Conservation (phyloP, 2,797 vertebrate genomes). For the Gila robusta region DNA sequence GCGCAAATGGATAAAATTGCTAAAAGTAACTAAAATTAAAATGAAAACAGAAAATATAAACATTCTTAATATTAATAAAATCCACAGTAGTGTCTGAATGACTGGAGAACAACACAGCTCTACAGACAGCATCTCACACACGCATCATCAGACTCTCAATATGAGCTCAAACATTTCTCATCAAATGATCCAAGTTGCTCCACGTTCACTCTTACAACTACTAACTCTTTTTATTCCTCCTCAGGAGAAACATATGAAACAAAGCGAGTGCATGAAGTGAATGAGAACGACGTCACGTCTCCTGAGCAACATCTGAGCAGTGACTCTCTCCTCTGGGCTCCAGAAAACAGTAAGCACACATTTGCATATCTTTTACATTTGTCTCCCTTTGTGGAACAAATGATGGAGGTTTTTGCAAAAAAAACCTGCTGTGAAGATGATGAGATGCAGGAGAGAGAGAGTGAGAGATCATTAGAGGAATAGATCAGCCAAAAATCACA, state of each 20-base stretch:
- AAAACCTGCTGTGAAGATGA: slow-evolving; percentile 34
- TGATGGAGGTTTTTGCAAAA: slow-evolving; percentile 11
- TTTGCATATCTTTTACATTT: slow-evolving; percentile 34
- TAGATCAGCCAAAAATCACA: slow-evolving; percentile 25
- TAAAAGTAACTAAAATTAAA: background rate
- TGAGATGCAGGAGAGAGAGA: slow-evolving; percentile 18
- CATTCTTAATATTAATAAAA: background rate
- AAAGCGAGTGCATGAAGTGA: background rate
- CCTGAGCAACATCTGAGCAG: slow-evolving; percentile 9
- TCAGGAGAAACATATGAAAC: slow-evolving; percentile 1
- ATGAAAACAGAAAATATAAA: background rate
- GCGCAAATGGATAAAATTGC: background rate
- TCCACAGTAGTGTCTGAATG: background rate
- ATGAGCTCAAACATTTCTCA: background rate
- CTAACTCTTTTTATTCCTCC: background rate
- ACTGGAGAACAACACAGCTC: background rate
- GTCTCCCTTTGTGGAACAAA: slow-evolving; percentile 37
- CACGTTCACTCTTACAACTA: background rate
- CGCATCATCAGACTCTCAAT: background rate
- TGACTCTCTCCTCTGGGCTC: slow-evolving; percentile 23
- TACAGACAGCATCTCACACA: background rate
- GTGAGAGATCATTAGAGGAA: slow-evolving; percentile 7
- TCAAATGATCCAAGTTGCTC: background rate
- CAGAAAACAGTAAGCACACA: slow-evolving; percentile 17
- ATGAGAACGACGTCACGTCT: background rate